A percentile compares a stretch with the other conserved stretches of the same genome.
phyloP scores from a whole-genome alignment of 2,888 invertebrate species.

The Nephrotoma flavescens region DNA sequence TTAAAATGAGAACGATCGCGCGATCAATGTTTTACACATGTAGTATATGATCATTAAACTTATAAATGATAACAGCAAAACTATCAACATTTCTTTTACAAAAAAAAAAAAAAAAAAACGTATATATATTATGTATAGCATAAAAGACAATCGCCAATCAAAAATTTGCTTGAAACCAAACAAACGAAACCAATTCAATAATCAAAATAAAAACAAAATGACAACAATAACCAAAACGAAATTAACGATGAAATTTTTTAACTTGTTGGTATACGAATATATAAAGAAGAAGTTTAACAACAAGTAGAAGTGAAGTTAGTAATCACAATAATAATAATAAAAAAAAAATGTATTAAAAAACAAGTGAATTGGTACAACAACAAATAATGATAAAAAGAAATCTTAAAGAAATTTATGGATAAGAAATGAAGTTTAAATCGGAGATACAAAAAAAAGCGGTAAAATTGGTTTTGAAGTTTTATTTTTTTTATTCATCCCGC shows the following conservation, averaged over 20 bases:
- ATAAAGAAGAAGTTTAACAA: neutral
- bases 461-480: neutral
- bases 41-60: neutral
- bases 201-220: neutral
- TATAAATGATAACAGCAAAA: neutral
- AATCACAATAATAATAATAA: neutral
- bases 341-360: neutral
- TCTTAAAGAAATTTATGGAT: neutral
- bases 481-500: neutral
- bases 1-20: neutral
- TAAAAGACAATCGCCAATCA: neutral
- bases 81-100: neutral
- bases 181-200: neutral
- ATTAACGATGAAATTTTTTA: neutral
- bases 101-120: neutral
- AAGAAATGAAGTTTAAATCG: neutral
- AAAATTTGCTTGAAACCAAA: neutral
- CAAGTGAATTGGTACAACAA: neutral
- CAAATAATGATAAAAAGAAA: neutral
- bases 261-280: neutral
- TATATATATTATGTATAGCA: neutral
- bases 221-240: neutral
- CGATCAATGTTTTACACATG: neutral
- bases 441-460: neutral
- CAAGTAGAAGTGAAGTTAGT: neutral